A percentile compares a stretch with the other conserved stretches of the same genome.
Evolutionary conservation across 2,113 vertebrate genomes (phyloP).

Genomic region (Ageneiosus marmoratus): DNA sequence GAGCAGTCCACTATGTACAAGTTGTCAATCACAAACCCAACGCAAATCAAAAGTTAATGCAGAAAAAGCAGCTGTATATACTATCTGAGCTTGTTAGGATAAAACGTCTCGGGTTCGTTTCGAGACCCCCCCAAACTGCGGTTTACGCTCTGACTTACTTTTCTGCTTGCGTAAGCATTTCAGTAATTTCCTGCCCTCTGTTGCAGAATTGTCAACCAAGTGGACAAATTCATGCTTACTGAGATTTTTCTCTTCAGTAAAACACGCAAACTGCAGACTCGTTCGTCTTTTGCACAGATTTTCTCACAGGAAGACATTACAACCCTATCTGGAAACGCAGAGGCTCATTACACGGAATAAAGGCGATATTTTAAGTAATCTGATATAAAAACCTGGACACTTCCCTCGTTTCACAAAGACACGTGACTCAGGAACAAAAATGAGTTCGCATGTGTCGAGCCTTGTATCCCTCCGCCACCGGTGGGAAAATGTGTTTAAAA

Average conservation of each 20-base stretch:
- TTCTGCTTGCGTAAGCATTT: conserved; percentile 62
- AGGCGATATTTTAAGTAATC: conserved; percentile 23
- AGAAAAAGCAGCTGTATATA: background rate
- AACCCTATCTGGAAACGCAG: background rate
- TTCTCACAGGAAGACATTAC: background rate
- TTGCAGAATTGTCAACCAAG: conserved; percentile 44
- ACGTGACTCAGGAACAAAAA: conserved; percentile 69
- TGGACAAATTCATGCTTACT: conserved; percentile 23
- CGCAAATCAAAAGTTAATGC: background rate
- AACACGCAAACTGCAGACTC: background rate
- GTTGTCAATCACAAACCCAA: background rate
- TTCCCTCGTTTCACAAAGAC: conserved; percentile 68
- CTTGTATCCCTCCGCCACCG: conserved; percentile 60
- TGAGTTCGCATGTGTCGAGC: conserved; percentile 38
- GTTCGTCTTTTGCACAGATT: background rate
- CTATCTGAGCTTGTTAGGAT: background rate
- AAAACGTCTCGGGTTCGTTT: background rate
- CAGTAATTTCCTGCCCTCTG: conserved; percentile 51
- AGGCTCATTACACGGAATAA: background rate
- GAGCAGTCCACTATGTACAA: background rate
- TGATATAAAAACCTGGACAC: conserved; percentile 62
- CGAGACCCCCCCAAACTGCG: background rate
- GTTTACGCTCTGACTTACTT: conserved; percentile 46
- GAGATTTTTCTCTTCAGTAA: conserved; percentile 18
- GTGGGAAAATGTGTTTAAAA: background rate